Conservation (phyloP, 2,113 vertebrate species). For the Madoqua kirkii region DNA sequence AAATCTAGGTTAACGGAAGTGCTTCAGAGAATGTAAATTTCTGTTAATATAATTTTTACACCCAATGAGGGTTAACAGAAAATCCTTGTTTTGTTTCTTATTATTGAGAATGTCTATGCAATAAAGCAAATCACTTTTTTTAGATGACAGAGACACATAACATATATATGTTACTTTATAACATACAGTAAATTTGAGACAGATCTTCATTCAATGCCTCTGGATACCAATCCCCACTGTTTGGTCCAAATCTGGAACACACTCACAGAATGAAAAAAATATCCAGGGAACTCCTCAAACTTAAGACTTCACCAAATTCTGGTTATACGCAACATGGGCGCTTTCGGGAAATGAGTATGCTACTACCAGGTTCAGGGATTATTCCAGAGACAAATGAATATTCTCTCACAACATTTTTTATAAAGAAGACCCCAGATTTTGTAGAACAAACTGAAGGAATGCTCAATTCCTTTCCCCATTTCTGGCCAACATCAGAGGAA, state of each 20-base stretch:
- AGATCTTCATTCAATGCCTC: neutral
- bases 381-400: neutral
- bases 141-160: neutral
- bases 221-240: neutral
- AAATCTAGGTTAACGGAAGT: slow-evolving; percentile 33
- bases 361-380: neutral
- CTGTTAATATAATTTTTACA: neutral
- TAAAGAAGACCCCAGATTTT: neutral
- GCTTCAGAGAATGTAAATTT: neutral
- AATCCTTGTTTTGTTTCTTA: slow-evolving; percentile 18
- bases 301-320: neutral
- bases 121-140: neutral
- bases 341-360: neutral
- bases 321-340: neutral
- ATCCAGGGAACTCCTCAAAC: neutral
- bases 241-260: neutral
- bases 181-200: neutral
- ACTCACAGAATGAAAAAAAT: neutral
- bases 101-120: slow-evolving; percentile 5
- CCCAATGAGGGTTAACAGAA: neutral
- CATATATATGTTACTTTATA: neutral
- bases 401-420: neutral
- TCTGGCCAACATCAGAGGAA: neutral
- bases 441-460: neutral
- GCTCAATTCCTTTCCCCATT: neutral